Evolutionary conservation across 37 sponge, comb jelly and placozoan genomes (phyloP).

Genomic region (Chondrilla cf. caribensis): DNA sequence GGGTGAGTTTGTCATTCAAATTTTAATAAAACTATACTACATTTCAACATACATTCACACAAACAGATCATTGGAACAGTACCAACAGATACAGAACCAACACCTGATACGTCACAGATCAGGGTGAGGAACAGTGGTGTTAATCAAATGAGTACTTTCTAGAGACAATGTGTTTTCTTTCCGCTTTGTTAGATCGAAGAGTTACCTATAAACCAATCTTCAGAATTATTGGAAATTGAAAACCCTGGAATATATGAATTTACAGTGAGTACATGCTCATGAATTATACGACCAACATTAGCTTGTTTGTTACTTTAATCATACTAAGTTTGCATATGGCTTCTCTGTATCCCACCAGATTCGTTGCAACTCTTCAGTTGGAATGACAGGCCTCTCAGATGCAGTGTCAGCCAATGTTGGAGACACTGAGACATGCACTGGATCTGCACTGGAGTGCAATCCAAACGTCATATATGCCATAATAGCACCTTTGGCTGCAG

Average conservation of each 20-base stretch:
- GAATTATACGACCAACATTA: too few species aligned
- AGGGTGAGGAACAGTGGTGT: too few species aligned
- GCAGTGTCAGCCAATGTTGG: not conserved
- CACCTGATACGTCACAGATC: too few species aligned
- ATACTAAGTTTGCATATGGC: too few species aligned
- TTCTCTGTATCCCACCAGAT: not conserved
- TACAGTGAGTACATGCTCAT: not conserved
- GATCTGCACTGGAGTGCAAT: not conserved
- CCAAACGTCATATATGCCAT: slow-evolving; percentile 3
- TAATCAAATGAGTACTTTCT: too few species aligned
- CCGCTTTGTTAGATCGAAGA: not conserved
- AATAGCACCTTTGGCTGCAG: not conserved
- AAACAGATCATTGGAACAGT: too few species aligned
- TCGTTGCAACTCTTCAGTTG: slow-evolving; percentile 2
- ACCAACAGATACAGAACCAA: too few species aligned
- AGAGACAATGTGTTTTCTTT: not conserved
- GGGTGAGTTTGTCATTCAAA: too few species aligned
- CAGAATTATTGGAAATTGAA: not conserved
- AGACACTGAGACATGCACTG: not conserved
- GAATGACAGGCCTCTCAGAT: not conserved
- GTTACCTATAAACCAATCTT: not conserved
- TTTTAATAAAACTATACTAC: too few species aligned
- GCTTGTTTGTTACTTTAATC: too few species aligned
- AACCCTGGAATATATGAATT: slow-evolving; percentile 8
- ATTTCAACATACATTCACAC: too few species aligned